These are phyloP conservation scores for Drosophila virilis DNA, from an alignment of 1,140 invertebrate genomes.

Conservation along the genomic window DNA sequence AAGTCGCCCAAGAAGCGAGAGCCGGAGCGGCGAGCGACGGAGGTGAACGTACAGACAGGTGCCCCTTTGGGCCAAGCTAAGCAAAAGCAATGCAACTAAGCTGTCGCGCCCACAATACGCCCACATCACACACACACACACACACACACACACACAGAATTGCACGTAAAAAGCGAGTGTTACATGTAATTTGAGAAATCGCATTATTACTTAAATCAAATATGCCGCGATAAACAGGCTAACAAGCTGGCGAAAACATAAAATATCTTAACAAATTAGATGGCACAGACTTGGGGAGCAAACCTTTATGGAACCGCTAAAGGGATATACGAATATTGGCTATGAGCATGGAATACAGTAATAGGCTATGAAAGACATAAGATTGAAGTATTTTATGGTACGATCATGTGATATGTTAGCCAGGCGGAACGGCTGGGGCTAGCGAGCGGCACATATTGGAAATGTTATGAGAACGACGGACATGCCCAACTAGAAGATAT, in stretches of 20 bases:
- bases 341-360: conserved; percentile 4
- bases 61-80: conserved; percentile 10
- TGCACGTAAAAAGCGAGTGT: background rate
- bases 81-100: conserved; percentile 20
- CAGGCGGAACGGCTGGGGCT: no score
- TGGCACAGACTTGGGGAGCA: background rate
- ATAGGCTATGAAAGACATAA: background rate
- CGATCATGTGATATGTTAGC: background rate
- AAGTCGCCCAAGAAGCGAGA: conserved; percentile 27
- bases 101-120: background rate
- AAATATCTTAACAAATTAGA: conserved; percentile 23
- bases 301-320: background rate
- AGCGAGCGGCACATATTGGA: no score
- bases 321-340: conserved; percentile 6
- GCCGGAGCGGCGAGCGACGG: no score
- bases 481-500: no score
- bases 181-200: conserved; percentile 8
- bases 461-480: no score
- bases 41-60: conserved; percentile 4
- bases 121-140: background rate
- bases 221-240: background rate
- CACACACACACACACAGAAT: background rate
- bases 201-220: conserved; percentile 13
- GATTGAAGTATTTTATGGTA: background rate
- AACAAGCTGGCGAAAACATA: background rate